Conservation (phyloP, 2,113 vertebrate species). For the Neolamprologus modestus region DNA sequence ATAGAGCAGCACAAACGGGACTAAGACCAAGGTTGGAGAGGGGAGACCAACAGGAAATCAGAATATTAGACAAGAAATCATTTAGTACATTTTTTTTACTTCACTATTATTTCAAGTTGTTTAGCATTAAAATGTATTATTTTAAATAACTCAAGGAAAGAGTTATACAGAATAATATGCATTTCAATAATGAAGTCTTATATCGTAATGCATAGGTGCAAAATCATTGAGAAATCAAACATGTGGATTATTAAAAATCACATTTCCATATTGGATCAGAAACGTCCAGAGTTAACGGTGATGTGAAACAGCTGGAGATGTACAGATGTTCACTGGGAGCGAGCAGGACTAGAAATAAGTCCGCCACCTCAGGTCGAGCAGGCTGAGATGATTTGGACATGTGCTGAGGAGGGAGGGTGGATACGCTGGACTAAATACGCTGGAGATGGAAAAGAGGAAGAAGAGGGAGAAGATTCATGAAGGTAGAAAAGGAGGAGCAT, state of each 20-base stretch:
- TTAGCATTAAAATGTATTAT: neutral
- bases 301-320: neutral
- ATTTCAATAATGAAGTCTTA: neutral
- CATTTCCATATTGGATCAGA: neutral
- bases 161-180: neutral
- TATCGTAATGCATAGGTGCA: accelerated
- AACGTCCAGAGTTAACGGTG: neutral
- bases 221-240: neutral
- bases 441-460: neutral
- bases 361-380: neutral
- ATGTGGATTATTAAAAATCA: neutral
- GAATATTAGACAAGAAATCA: neutral
- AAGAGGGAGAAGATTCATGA: accelerated
- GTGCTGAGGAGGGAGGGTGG: accelerated
- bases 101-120: neutral
- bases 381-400: neutral
- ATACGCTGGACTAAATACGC: accelerated
- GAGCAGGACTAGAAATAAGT: neutral
- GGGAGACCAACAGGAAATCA: accelerated
- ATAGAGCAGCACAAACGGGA: accelerated
- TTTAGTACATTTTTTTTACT: neutral
- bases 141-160: accelerated
- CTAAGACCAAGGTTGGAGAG: neutral
- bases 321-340: neutral
- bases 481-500: neutral